Conservation (phyloP, 2,888 invertebrate species). For the Synanthedon formicaeformis region DNA sequence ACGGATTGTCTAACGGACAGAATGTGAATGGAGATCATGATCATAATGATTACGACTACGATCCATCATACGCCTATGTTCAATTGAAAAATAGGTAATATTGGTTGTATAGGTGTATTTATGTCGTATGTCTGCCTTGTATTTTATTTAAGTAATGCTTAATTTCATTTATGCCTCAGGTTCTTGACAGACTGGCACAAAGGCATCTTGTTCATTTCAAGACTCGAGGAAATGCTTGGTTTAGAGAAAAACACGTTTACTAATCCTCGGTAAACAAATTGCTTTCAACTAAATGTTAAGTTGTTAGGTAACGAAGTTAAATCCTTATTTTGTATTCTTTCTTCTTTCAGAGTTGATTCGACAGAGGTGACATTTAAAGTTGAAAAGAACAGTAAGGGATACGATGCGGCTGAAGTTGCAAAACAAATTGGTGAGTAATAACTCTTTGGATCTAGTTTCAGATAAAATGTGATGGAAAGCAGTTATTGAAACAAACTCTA, state of each 20-base stretch:
- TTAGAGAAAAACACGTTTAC: conserved; percentile 73
- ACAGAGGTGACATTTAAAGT: conserved; percentile 85
- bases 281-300: background rate
- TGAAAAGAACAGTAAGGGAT: conserved; percentile 72
- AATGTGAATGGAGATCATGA: conserved; percentile 32
- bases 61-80: conserved; percentile 84
- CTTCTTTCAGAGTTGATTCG: conserved; percentile 74
- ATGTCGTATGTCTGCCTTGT: background rate
- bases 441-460: background rate
- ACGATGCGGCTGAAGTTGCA: conserved; percentile 77
- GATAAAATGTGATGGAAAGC: too few relatives aligned
- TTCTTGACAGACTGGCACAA: conserved; percentile 74
- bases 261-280: conserved; percentile 69
- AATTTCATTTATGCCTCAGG: conserved; percentile 22
- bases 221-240: conserved; percentile 77
- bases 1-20: conserved; percentile 27
- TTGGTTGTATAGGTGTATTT: background rate
- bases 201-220: conserved; percentile 78
- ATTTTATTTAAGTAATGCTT: conserved; percentile 1
- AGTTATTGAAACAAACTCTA: too few relatives aligned
- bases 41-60: conserved; percentile 74
- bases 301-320: background rate
- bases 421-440: conserved; percentile 70
- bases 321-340: background rate
- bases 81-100: conserved; percentile 77